phyloP scores from a whole-genome alignment of 2,113 vertebrate species.

The Propithecus coquereli region DNA sequence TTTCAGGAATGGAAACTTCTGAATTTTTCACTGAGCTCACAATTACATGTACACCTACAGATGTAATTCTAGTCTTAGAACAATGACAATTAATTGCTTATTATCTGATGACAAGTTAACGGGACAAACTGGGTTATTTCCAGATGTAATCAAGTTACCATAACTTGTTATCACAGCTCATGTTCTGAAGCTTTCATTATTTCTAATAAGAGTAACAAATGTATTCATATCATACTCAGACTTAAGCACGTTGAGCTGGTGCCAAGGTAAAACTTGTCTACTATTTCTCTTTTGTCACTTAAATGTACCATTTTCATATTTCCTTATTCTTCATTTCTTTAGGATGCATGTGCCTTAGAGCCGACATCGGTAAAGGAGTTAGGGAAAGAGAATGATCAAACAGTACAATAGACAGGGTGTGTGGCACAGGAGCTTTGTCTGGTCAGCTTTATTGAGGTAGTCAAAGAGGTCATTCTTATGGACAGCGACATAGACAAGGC shows the following conservation, averaged over 20 bases:
- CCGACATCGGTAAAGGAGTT: background rate
- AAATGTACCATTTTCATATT: background rate
- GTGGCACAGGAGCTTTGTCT: background rate
- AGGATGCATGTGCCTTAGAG: background rate
- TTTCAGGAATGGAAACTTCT: background rate
- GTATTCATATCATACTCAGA: background rate
- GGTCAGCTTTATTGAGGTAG: background rate
- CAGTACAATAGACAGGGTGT: rapidly evolving
- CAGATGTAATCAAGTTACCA: background rate
- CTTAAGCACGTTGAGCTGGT: background rate
- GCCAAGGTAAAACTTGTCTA: background rate
- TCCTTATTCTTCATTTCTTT: background rate
- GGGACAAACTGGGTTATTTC: background rate
- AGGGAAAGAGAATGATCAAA: background rate
- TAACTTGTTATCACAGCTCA: background rate
- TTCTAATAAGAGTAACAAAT: background rate
- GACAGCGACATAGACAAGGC: background rate
- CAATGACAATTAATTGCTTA: background rate
- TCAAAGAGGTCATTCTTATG: background rate
- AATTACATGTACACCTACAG: background rate
- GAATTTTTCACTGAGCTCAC: background rate
- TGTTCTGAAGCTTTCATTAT: background rate
- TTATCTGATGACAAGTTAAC: background rate
- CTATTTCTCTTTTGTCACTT: background rate
- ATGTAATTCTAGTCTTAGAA: background rate